A percentile compares a stretch with the other conserved stretches of the same genome.
These are phyloP conservation scores for Arenaria interpres DNA, from an alignment of 2,113 vertebrate species.

Conservation along the genomic window DNA sequence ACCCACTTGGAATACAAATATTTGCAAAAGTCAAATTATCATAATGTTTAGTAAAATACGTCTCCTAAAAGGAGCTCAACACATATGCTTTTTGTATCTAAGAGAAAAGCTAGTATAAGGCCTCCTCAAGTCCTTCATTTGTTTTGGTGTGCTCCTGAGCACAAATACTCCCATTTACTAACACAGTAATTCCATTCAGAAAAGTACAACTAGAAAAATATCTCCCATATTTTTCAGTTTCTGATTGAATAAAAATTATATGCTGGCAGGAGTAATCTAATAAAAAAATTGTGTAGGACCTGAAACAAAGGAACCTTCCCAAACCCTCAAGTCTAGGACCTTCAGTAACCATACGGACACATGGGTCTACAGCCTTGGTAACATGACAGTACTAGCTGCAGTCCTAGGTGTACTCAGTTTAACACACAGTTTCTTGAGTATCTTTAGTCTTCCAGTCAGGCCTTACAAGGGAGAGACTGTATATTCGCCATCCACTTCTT, in stretches of 20 bases:
- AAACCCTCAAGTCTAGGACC: background rate
- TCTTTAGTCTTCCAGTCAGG: background rate
- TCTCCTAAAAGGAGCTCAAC: background rate
- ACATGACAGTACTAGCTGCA: background rate
- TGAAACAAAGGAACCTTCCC: background rate
- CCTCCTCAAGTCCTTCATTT: background rate
- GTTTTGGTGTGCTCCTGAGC: background rate
- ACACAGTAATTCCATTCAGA: background rate
- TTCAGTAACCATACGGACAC: background rate
- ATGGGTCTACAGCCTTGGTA: background rate
- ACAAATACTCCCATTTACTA: background rate
- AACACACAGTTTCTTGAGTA: background rate
- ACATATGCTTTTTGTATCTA: background rate
- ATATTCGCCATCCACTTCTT: background rate
- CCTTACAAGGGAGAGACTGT: background rate
- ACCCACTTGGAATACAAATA: background rate
- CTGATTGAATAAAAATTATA: background rate
- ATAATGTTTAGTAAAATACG: background rate
- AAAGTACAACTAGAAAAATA: background rate
- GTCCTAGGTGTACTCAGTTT: background rate
- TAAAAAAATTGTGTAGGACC: background rate
- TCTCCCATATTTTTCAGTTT: background rate
- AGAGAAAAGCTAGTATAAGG: background rate
- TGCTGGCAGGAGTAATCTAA: background rate
- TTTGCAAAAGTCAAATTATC: background rate